A percentile compares a stretch with the other conserved stretches of the same genome.
phyloP scores from a whole-genome alignment of 2,113 vertebrate species.

The Corythoichthys haematopterus region DNA sequence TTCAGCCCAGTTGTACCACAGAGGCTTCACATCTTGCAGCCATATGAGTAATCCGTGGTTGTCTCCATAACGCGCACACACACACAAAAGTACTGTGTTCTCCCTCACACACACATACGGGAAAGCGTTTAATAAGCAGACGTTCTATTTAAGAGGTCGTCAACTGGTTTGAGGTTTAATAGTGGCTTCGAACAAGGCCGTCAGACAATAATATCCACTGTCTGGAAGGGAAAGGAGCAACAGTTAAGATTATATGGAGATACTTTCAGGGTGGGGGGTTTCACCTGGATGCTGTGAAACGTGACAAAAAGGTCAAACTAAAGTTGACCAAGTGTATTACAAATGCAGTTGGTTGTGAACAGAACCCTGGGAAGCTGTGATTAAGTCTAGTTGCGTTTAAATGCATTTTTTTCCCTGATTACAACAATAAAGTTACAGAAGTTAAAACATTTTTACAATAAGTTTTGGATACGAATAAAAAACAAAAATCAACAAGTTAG shows the following conservation, averaged over 20 bases:
- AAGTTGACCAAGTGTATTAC: neutral
- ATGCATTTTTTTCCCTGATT: neutral
- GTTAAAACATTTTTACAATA: neutral
- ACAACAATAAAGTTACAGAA: neutral
- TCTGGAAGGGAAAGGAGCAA: constrained; percentile 27
- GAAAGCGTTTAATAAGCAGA: constrained; percentile 62
- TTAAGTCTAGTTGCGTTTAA: neutral
- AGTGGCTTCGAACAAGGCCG: constrained; percentile 57
- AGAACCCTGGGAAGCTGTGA: neutral
- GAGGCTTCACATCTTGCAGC: constrained; percentile 69
- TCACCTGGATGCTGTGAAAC: neutral
- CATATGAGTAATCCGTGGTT: constrained; percentile 62
- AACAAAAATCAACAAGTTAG: too few species aligned
- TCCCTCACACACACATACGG: constrained; percentile 39
- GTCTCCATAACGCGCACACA: constrained; percentile 30
- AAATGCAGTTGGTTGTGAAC: neutral
- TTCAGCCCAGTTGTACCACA: constrained; percentile 58
- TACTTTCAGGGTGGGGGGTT: neutral
- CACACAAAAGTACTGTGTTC: constrained; percentile 28
- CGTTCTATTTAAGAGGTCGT: constrained; percentile 67
- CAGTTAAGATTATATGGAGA: constrained; percentile 4
- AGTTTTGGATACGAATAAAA: neutral
- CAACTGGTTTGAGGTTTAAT: constrained; percentile 66
- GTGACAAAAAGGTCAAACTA: neutral
- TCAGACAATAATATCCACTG: constrained; percentile 54